These are phyloP conservation scores for Saccostrea cuccullata DNA, from an alignment of 1,140 invertebrate genomes.

Conservation along the genomic window DNA sequence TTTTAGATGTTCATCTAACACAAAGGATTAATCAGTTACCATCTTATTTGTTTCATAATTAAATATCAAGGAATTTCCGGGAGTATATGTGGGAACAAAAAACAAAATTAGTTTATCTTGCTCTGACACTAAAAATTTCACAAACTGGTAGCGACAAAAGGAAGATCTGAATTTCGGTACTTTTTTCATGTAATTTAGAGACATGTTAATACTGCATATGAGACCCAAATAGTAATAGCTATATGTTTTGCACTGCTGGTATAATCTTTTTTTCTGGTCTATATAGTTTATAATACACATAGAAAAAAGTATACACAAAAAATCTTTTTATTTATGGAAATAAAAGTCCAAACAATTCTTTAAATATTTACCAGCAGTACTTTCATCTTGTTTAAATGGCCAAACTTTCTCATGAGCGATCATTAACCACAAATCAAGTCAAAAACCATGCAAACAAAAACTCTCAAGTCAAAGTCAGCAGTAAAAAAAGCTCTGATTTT, in stretches of 20 bases:
- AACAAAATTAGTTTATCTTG: not conserved
- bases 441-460: slow-evolving; percentile 30
- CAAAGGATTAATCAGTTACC: slow-evolving; percentile 10
- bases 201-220: slow-evolving; percentile 34
- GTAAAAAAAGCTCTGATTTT: not conserved
- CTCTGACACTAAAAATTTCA: not conserved
- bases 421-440: not conserved
- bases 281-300: not conserved
- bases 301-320: not conserved
- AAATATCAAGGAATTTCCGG: not conserved
- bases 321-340: not conserved
- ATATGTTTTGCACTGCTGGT: slow-evolving; percentile 10
- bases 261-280: not conserved
- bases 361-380: not conserved
- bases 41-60: not conserved
- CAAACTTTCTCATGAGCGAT: slow-evolving; percentile 33
- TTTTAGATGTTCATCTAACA: slow-evolving; percentile 10
- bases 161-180: not conserved
- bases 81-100: not conserved
- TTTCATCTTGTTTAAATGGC: slow-evolving; percentile 2
- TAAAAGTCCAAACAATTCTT: not conserved
- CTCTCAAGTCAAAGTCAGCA: not conserved
- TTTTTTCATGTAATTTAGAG: not conserved
- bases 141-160: slow-evolving; percentile 15
- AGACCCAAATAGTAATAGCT: not conserved